Evolutionary conservation across 2,797 vertebrate genomes (phyloP), one percentile per base, ranked within the genome.

Genomic region (Acrocephalus scirpaceus): DNA sequence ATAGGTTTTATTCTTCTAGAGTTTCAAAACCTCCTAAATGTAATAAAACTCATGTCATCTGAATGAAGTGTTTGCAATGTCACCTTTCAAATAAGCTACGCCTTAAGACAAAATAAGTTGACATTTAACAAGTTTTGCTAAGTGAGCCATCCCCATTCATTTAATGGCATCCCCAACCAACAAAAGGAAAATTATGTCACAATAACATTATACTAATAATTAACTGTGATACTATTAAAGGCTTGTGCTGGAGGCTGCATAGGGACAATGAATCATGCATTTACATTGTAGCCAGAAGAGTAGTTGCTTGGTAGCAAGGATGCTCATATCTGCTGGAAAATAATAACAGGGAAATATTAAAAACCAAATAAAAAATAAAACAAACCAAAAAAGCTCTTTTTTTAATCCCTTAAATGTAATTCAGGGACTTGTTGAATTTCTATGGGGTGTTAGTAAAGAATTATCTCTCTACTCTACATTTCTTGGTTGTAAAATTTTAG

Each of bases 151-250:
- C 17, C 5, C 17, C 30, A 27, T 88, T 84, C 36, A 80, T 83
- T 83, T 86, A 64, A 77, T 25, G 82, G 47, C 47, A 75, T 81
- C 44, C 38, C 32, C 71, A 95, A 64, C 13, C 38, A 78, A 66
- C 50, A 70, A 78, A 71, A 78, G 72, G 38, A 88, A 92, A 82
- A 93, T 61, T 48, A 62, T 13, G 26, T 87, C 70, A 66, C 34
- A 32, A 79, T 74, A 90, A 87, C 21, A 58, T 66, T 53, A 51
- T 36, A 86, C 47, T 92, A 87, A 81, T 89, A 95, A 94, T 91
- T 87, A 95, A 80, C 73, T 40, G 60, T 79, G 48, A 84, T 69
- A 57, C 64, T 80, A 83, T 73, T 83, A 82, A 90, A 85, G 50
- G 8, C 51, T 58, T 81, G 32, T 69, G 32, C 34, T 82, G 58